These are phyloP conservation scores for Sebastes hopkinsi DNA, from an alignment of 2,797 vertebrate genomes.

Conservation along the genomic window DNA sequence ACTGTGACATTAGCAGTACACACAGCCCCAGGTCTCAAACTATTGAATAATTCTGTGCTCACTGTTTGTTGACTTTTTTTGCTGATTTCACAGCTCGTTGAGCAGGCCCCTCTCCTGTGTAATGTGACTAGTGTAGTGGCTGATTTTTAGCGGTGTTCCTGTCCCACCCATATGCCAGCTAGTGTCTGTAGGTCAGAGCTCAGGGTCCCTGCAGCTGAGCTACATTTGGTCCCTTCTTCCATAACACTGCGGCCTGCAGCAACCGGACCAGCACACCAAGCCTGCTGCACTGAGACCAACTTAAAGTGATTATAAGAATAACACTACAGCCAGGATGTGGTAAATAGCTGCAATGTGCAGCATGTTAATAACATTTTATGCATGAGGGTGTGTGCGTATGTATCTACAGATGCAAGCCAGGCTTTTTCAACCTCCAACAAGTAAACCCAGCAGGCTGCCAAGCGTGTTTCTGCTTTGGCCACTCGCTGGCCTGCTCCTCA, in stretches of 20 bases:
- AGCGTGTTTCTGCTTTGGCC: conserved; percentile 92
- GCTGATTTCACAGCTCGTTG: conserved; percentile 68
- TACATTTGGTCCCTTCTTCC: conserved; percentile 12
- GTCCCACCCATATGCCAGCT: conserved; percentile 44
- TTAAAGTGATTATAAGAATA: conserved; percentile 42
- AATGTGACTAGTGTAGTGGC: conserved; percentile 59
- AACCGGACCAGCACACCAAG: not conserved
- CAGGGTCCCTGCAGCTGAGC: conserved; percentile 30
- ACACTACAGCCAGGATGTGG: conserved; percentile 3
- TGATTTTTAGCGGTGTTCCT: conserved; percentile 49
- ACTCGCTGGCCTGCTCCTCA: conserved; percentile 85
- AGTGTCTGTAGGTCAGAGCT: conserved; percentile 57
- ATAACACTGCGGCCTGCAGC: not conserved
- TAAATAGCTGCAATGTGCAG: conserved; percentile 21
- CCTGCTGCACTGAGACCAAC: conserved; percentile 6
- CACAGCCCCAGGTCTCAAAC: conserved; percentile 45
- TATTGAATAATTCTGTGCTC: conserved; percentile 61
- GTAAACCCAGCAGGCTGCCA: conserved; percentile 85
- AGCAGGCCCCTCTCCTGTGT: conserved; percentile 62
- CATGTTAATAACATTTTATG: conserved; percentile 39
- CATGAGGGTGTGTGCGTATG: conserved; percentile 33
- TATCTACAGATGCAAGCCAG: conserved; percentile 88
- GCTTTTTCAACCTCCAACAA: conserved; percentile 88
- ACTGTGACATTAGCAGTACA: conserved; percentile 52
- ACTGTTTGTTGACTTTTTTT: conserved; percentile 61